Percentiles rank a stretch among this genome's conserved stretches.
phyloP scores from a whole-genome alignment of 1,140 invertebrate genomes.

The Hetaerina americana region DNA sequence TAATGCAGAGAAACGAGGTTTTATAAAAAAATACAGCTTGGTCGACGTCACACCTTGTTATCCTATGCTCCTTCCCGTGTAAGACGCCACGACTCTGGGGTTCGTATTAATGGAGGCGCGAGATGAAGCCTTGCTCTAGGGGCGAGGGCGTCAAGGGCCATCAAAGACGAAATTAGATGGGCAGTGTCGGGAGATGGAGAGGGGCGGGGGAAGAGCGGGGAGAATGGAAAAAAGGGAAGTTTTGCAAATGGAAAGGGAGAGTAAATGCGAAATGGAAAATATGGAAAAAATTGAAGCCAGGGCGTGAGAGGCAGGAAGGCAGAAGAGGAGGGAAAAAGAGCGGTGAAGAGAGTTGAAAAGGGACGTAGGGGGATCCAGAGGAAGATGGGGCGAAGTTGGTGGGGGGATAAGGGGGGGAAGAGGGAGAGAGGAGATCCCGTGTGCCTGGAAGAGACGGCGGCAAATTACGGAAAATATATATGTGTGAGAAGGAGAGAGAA shows the following conservation, averaged over 20 bases:
- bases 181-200: neutral
- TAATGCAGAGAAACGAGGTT: too few species aligned
- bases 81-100: neutral
- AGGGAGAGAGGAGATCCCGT: neutral
- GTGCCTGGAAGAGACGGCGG: neutral
- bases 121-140: neutral
- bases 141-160: neutral
- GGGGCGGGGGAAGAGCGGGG: neutral
- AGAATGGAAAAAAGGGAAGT: neutral
- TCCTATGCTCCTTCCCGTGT: neutral
- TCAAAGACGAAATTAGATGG: neutral
- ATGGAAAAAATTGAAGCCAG: neutral
- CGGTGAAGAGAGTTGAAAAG: too few species aligned
- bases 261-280: neutral
- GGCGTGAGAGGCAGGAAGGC: neutral
- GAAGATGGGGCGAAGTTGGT: too few species aligned
- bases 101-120: neutral
- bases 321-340: neutral
- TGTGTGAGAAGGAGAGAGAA: slow-evolving; percentile 23
- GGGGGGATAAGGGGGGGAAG: neutral
- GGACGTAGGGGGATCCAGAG: too few species aligned
- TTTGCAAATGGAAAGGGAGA: neutral
- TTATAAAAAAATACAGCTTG: neutral
- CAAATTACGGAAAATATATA: slow-evolving; percentile 11
- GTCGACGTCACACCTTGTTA: neutral